Conservation (phyloP, 2,113 vertebrate genomes). For the Recurvirostra avosetta region DNA sequence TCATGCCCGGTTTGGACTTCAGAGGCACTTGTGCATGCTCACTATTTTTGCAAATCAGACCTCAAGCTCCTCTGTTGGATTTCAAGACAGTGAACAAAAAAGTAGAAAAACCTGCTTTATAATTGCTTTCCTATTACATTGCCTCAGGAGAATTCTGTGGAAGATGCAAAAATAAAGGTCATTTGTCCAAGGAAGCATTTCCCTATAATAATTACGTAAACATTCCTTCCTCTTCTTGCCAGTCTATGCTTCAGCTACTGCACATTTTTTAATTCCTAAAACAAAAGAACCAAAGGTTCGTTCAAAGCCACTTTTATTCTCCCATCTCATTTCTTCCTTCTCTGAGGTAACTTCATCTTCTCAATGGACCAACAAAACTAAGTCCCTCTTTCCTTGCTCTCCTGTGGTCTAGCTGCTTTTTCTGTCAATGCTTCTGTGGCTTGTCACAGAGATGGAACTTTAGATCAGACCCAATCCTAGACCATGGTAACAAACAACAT, state of each 20-base stretch:
- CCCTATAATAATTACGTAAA: neutral
- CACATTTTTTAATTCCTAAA: neutral
- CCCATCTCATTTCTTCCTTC: neutral
- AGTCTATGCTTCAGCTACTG: neutral
- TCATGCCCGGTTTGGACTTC: neutral
- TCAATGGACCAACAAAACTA: neutral
- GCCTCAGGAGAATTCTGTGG: neutral
- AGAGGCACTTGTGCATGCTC: neutral
- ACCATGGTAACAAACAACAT: neutral
- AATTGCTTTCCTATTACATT: neutral
- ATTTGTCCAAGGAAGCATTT: neutral
- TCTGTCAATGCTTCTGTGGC: neutral
- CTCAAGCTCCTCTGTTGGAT: neutral
- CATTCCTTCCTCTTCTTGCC: neutral
- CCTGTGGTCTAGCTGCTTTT: neutral
- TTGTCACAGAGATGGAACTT: neutral
- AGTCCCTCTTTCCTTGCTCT: neutral
- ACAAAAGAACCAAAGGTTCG: neutral
- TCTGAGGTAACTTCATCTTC: neutral
- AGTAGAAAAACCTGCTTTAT: neutral
- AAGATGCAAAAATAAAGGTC: neutral
- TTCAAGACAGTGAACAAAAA: neutral
- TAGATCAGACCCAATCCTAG: neutral
- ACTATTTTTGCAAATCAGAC: neutral
- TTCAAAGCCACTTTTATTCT: neutral